Base-by-base conservation (phyloP, 2,888 invertebrate genomes). In the Meandrusa payeni region DNA sequence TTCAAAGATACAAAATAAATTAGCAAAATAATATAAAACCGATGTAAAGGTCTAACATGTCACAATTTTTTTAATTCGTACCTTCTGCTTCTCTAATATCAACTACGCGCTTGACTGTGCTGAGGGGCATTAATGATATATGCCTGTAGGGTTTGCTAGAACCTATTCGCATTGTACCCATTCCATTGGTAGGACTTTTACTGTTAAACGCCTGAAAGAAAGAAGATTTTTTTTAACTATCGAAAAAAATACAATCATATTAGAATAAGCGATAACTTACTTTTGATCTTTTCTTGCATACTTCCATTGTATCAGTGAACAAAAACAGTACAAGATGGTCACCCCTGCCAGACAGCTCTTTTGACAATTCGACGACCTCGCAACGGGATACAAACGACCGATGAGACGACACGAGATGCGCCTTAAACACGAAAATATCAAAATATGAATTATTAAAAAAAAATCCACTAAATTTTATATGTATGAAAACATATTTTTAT, bases 281-380 rank as follows among this genome's bases (percentile, higher is more conserved):
- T 75, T 95, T 94, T 29, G 95, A 94, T 61, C 95, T 91, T 72
- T 94, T 93, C 71, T 95, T 94, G 80, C 94, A 94, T 64, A 98
- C 96, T 89, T 97, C 97, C 71, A 98, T 90, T 47, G 95, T 94
- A 83, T 99, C 98, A 23, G 96, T 95, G 81, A 99, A 99, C 15
- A 99, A 89, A 76, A 97, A 97, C 53, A 99, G 85, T 54, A 96
- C 93, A 49, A 99, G 90, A 54, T 93, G 93, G 75, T 95, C 94
- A 37, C 97, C 97, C 55, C 96, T 92, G 7, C 95, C 95, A 50
- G 95, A 94, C 33, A 97, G 82, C 39, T 93, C 93, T 63, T 97
- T 94, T 49, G 94, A 92, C 19, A 97, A 83, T 76, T 97, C 97
- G 48, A 94, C 93, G 38, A 97, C 96, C 72, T 97, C 97, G 63